These are phyloP conservation scores for human DNA, from an alignment of 2,113 vertebrate species.

Conservation along the genomic window GRCh38 chr13:69653001-69653500, in stretches of 20 bases:
- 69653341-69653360: neutral
- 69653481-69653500: neutral
- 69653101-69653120: neutral
- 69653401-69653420: neutral
- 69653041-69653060: neutral
- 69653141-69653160: neutral
- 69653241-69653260: neutral
- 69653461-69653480: neutral
- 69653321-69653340: neutral
- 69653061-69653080: neutral
- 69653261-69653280: neutral
- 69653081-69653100: neutral
- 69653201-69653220: neutral
- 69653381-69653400: neutral
- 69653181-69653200: neutral
- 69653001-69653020: neutral
- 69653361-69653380: neutral
- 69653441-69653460: neutral
- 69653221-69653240: neutral
- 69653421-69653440: neutral
- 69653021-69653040: neutral
- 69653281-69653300: neutral
- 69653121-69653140: neutral
- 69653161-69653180: neutral
- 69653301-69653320: neutral